Evolutionary conservation across 2,888 invertebrate species (phyloP).

Genomic region (Caenorhabditis doughertyi): DNA sequence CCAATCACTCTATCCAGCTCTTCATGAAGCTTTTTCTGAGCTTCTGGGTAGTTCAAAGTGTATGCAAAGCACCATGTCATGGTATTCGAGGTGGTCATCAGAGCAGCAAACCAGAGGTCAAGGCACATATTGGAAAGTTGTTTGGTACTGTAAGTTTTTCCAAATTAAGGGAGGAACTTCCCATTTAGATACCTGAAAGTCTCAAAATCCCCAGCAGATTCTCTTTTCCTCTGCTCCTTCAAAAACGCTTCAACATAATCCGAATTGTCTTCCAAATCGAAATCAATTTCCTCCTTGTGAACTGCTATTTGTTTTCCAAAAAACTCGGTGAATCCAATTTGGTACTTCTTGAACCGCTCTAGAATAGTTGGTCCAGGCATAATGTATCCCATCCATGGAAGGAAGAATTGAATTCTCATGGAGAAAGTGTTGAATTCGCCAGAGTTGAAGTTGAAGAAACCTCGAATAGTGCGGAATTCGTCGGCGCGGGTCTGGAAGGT

Average conservation of each 20-base stretch:
- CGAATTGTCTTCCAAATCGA: constrained; percentile 47
- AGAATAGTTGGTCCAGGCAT: constrained; percentile 60
- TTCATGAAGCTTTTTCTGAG: constrained; percentile 62
- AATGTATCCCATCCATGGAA: constrained; percentile 59
- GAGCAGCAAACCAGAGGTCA: constrained; percentile 68
- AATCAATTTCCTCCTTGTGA: constrained; percentile 59
- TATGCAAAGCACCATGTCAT: constrained; percentile 66
- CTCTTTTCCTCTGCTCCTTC: constrained; percentile 60
- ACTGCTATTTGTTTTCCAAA: constrained; percentile 65
- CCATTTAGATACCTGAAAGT: constrained; percentile 22
- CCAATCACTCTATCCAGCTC: constrained; percentile 66
- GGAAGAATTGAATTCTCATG: constrained; percentile 58
- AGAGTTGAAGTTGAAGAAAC: constrained; percentile 57
- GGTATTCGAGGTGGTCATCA: constrained; percentile 68
- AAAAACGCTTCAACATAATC: constrained; percentile 62
- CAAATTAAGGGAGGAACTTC: no score
- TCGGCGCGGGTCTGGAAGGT: constrained; percentile 40
- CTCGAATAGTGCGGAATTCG: constrained; percentile 56
- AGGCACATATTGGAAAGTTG: constrained; percentile 62
- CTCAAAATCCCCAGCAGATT: constrained; percentile 41
- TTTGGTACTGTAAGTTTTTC: constrained; percentile 40
- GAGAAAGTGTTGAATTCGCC: constrained; percentile 55
- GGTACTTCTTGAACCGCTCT: constrained; percentile 62
- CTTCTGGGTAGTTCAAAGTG: constrained; percentile 56
- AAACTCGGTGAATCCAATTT: constrained; percentile 65